Conservation (phyloP, 2,797 vertebrate species). For the Megalops cyprinoides region DNA sequence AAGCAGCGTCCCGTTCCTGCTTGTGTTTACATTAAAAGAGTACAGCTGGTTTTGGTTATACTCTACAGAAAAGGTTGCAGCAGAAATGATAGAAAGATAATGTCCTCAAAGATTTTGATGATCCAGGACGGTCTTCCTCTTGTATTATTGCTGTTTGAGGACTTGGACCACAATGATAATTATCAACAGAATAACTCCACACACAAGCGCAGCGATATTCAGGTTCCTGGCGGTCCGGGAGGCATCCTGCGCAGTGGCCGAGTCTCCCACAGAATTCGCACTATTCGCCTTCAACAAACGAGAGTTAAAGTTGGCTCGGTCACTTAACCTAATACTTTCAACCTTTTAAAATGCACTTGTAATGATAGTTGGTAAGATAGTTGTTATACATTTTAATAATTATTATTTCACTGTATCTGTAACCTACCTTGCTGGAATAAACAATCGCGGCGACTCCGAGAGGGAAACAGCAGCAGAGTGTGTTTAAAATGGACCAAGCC, state of each 20-base stretch:
- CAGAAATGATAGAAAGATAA: background rate
- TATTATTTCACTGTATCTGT: background rate
- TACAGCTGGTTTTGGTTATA: too few relatives aligned
- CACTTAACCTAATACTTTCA: too few relatives aligned
- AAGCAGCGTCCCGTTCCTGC: too few relatives aligned
- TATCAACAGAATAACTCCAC: conserved; percentile 25
- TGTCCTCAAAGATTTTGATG: background rate
- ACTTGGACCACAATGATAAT: background rate
- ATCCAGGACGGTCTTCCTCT: background rate
- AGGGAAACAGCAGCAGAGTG: conserved; percentile 44
- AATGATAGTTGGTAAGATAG: too few relatives aligned
- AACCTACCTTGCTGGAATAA: conserved; percentile 42
- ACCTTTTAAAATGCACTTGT: too few relatives aligned
- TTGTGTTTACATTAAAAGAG: too few relatives aligned
- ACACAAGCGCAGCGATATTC: conserved; percentile 38
- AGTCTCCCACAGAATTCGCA: conserved; percentile 15
- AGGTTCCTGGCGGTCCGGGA: conserved; percentile 33
- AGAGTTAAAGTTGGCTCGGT: background rate
- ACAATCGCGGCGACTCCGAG: conserved; percentile 42
- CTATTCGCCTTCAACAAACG: conserved; percentile 24
- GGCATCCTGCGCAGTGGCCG: background rate
- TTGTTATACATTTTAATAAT: conserved; percentile 1
- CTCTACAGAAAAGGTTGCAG: too few relatives aligned
- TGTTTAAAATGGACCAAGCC: conserved; percentile 41
- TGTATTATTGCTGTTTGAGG: background rate